phyloP scores from a whole-genome alignment of 2,113 vertebrate genomes.

The Tachysurus vachellii region DNA sequence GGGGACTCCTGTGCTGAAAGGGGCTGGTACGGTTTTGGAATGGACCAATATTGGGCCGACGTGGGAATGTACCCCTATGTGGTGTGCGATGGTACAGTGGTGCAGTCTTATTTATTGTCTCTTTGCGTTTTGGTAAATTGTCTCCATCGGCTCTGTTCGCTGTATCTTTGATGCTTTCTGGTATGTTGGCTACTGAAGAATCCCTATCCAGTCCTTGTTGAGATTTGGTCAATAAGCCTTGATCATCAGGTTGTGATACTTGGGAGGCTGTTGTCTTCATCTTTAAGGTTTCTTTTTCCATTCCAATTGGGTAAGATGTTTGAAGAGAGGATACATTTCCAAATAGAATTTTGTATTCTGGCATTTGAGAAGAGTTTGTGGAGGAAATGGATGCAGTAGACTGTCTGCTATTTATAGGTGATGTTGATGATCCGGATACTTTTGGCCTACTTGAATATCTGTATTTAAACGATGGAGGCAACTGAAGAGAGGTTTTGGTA shows the following conservation, averaged over 20 bases:
- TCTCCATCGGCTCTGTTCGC: not conserved
- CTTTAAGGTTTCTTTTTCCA: not conserved
- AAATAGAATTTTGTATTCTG: not conserved
- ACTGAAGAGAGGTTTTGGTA: not conserved
- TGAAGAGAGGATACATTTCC: not conserved
- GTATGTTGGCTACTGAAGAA: not conserved
- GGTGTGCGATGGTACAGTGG: slow-evolving; percentile 11
- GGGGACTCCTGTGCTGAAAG: slow-evolving; percentile 22
- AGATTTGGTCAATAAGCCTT: not conserved
- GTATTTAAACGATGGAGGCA: not conserved
- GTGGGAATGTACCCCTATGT: not conserved
- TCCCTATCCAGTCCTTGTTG: not conserved
- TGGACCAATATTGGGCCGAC: not conserved
- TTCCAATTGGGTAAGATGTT: not conserved
- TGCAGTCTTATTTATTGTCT: not conserved
- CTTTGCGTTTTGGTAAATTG: slow-evolving; percentile 6
- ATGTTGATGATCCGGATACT: not conserved
- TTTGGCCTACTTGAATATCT: slow-evolving; percentile 12
- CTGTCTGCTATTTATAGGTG: not conserved
- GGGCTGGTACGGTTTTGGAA: slow-evolving; percentile 54
- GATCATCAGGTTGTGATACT: not conserved
- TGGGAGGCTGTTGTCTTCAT: not conserved
- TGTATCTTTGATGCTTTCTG: slow-evolving; percentile 1
- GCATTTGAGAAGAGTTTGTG: not conserved
- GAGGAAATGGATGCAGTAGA: not conserved